These are phyloP conservation scores for Harpagoxenus sublaevis DNA, from an alignment of 2,888 invertebrate genomes.

Conservation along the genomic window DNA sequence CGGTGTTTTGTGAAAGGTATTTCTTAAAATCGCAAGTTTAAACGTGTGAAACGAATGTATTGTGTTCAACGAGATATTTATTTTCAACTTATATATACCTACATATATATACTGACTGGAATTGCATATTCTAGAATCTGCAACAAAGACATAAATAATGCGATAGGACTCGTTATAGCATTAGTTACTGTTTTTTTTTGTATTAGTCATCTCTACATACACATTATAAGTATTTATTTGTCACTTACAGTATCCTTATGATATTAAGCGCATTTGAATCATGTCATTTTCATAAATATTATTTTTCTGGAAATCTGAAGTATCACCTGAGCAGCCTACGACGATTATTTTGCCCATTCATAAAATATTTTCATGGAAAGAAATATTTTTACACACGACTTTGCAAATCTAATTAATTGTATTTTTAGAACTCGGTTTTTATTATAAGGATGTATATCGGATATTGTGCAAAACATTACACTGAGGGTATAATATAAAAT, in stretches of 20 bases:
- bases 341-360: constrained; percentile 30
- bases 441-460: constrained; percentile 22
- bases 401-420: constrained; percentile 29
- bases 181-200: constrained; percentile 61
- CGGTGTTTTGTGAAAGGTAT: background rate
- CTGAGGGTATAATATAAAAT: constrained; percentile 35
- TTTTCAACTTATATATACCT: constrained; percentile 24
- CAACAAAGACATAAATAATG: constrained; percentile 54
- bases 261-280: constrained; percentile 69
- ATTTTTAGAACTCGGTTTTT: constrained; percentile 35
- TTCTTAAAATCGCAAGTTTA: constrained; percentile 23
- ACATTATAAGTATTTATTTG: constrained; percentile 69
- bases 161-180: constrained; percentile 53
- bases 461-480: constrained; percentile 37
- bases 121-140: constrained; percentile 41
- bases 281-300: constrained; percentile 59
- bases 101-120: constrained; percentile 17
- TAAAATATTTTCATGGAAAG: constrained; percentile 19
- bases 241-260: constrained; percentile 70
- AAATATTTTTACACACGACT: constrained; percentile 43
- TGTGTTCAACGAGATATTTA: constrained; percentile 44
- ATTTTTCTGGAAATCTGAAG: constrained; percentile 36
- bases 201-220: constrained; percentile 59
- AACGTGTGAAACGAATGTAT: constrained; percentile 35
- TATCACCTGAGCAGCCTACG: constrained; percentile 12